A percentile compares a stretch with the other conserved stretches of the same genome.
Evolutionary conservation across 1,140 invertebrate genomes (phyloP).

Genomic region (Drosophila kanapiae): DNA sequence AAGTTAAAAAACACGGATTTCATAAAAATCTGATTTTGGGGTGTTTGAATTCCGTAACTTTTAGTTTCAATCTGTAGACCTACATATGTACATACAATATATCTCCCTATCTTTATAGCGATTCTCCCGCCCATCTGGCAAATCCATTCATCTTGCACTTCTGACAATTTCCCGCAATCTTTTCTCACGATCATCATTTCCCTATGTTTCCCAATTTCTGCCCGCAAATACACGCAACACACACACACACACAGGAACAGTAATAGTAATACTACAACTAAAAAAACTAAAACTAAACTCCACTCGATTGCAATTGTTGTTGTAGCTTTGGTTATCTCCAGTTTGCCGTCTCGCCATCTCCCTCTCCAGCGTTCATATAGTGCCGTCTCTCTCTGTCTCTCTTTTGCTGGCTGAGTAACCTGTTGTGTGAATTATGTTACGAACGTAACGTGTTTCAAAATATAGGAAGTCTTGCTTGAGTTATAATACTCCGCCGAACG

Average conservation of each 20-base stretch:
- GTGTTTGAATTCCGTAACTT: not conserved
- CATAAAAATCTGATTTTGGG: not conserved
- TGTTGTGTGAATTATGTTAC: slow-evolving; percentile 85
- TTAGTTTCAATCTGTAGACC: not conserved
- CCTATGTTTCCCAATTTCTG: slow-evolving; percentile 54
- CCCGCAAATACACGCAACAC: slow-evolving; percentile 42
- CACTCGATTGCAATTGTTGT: slow-evolving; percentile 36
- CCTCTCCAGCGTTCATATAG: slow-evolving; percentile 8
- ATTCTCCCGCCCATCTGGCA: slow-evolving; percentile 28
- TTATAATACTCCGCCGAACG: slow-evolving; percentile 61
- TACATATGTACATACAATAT: not conserved
- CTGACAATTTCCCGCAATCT: slow-evolving; percentile 45
- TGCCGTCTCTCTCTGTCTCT: slow-evolving; percentile 2
- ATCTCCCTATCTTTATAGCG: not conserved
- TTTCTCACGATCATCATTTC: slow-evolving; percentile 61
- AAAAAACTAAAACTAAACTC: slow-evolving; percentile 19
- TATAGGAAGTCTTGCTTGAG: slow-evolving; percentile 85
- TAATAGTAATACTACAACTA: slow-evolving; percentile 30
- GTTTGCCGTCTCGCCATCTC: slow-evolving; percentile 21
- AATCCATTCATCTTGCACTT: slow-evolving; percentile 41
- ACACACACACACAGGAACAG: slow-evolving; percentile 24
- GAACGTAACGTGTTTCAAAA: slow-evolving; percentile 85
- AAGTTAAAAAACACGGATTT: no score
- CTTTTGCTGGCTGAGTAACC: slow-evolving; percentile 54
- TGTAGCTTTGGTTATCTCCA: slow-evolving; percentile 32